Conservation (phyloP, 2,888 invertebrate species). For the Eugnorisma glareosa region DNA sequence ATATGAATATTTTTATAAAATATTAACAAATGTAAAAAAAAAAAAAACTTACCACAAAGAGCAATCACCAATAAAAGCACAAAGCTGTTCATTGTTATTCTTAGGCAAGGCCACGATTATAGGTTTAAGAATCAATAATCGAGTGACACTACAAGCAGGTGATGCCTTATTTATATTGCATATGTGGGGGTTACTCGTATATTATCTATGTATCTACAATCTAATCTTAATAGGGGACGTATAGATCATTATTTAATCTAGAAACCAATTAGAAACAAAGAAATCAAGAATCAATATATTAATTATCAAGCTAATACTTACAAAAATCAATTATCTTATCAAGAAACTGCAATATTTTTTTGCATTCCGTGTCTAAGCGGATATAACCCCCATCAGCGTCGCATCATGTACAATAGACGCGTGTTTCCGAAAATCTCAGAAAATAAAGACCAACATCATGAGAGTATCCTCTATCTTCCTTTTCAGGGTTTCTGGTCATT, state of each 20-base stretch:
- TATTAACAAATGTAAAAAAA: not conserved
- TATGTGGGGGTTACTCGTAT: not conserved
- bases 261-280: not conserved
- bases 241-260: not conserved
- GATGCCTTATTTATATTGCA: not conserved
- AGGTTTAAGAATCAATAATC: not conserved
- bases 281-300: too few species aligned
- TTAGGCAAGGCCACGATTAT: not conserved
- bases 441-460: not conserved
- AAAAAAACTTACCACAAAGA: conserved; percentile 33
- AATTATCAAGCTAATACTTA: too few species aligned
- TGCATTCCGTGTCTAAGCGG: not conserved
- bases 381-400: not conserved
- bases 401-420: not conserved
- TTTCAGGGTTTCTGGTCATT: not conserved
- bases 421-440: not conserved
- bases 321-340: not conserved
- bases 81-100: conserved; percentile 10
- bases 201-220: conserved; percentile 22
- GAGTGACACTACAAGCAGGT: not conserved
- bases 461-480: too few species aligned
- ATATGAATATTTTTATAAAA: too few species aligned
- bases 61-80: conserved; percentile 8
- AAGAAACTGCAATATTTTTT: not conserved
- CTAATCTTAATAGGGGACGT: conserved; percentile 11